Percentiles rank a stretch among this genome's conserved stretches.
phyloP scores from a whole-genome alignment of 1,140 invertebrate species.

The Polypedilum vanderplanki region DNA sequence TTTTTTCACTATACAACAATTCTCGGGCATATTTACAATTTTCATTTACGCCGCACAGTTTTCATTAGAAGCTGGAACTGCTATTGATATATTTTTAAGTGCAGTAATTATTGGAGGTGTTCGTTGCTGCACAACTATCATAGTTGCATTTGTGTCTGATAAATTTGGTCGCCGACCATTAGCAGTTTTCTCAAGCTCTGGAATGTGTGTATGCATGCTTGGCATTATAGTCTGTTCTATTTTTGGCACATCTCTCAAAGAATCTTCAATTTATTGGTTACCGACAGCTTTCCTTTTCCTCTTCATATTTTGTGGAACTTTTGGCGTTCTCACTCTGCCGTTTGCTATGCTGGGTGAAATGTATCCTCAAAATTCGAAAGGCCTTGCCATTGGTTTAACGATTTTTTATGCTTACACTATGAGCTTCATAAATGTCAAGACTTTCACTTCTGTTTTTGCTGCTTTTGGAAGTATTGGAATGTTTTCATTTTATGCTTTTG shows the following conservation, averaged over 20 bases:
- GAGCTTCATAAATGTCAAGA: conserved; percentile 66
- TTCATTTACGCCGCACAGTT: conserved; percentile 68
- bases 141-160: conserved; percentile 49
- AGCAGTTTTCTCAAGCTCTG: conserved; percentile 52
- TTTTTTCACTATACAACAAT: conserved; percentile 71
- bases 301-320: conserved; percentile 54
- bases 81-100: conserved; percentile 51
- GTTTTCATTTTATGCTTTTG: conserved; percentile 63
- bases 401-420: conserved; percentile 60
- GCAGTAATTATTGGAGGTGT: conserved; percentile 51
- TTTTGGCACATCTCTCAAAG: conserved; percentile 34
- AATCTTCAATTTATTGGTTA: conserved; percentile 35
- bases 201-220: conserved; percentile 55
- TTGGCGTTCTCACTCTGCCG: conserved; percentile 58
- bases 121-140: conserved; percentile 48
- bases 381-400: conserved; percentile 58
- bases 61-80: conserved; percentile 50
- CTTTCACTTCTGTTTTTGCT: conserved; percentile 53
- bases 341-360: conserved; percentile 72
- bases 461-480: conserved; percentile 53
- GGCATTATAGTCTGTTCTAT: conserved; percentile 41
- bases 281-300: conserved; percentile 49
- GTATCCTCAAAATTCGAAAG: conserved; percentile 58
- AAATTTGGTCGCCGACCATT: conserved; percentile 51
- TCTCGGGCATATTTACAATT: conserved; percentile 66